Evolutionary conservation across 2,888 invertebrate genomes (phyloP).

Genomic region (Ametastegia equiseti): DNA sequence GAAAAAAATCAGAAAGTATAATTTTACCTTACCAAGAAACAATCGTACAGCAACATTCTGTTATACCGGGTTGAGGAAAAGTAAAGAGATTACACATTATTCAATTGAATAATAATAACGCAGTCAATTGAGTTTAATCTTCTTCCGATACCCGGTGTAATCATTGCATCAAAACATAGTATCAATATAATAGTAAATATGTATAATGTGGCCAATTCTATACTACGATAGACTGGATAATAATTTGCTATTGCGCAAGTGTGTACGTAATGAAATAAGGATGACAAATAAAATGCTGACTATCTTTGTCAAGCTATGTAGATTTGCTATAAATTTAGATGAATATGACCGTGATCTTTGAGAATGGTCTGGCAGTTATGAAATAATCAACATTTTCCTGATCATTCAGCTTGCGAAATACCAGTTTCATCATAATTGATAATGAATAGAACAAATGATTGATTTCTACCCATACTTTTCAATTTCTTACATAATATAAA

Average conservation of each 20-base stretch:
- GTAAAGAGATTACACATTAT: too few relatives aligned
- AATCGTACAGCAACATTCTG: neutral
- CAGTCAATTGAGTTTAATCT: neutral
- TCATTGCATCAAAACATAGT: neutral
- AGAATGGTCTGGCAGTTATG: neutral
- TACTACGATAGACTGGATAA: neutral
- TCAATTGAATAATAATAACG: neutral
- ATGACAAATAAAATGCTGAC: neutral
- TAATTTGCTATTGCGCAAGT: neutral
- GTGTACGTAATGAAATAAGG: neutral
- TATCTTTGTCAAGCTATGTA: neutral
- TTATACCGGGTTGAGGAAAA: neutral
- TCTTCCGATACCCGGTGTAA: neutral
- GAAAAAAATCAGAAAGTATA: neutral
- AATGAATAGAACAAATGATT: neutral
- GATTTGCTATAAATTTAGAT: neutral
- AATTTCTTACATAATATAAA: conserved; percentile 8
- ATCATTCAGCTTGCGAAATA: neutral
- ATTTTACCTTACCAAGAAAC: neutral
- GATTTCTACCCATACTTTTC: neutral
- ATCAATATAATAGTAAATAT: conserved; percentile 1
- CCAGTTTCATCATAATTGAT: neutral
- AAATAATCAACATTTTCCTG: neutral
- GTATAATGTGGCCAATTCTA: neutral
- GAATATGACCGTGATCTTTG: neutral